A percentile compares a stretch with the other conserved stretches of the same genome.
Conservation (phyloP, 2,888 invertebrate species). For the Eilema caniola region DNA sequence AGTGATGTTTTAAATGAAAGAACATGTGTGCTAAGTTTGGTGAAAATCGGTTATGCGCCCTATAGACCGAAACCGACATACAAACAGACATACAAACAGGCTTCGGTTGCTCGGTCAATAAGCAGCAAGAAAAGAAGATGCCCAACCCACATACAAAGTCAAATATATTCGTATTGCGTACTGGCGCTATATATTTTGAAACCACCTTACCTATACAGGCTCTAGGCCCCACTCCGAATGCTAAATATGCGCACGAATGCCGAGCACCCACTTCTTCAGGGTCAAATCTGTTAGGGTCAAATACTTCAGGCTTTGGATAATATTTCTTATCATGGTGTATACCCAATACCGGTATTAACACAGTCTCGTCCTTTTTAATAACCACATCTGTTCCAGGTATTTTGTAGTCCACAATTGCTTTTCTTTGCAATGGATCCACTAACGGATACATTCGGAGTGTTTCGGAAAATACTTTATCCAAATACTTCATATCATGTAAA, state of each 20-base stretch:
- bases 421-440: conserved; percentile 67
- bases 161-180: too few species aligned
- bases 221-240: conserved; percentile 75
- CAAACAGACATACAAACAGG: too few species aligned
- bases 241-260: conserved; percentile 68
- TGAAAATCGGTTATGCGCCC: too few species aligned
- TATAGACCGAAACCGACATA: too few species aligned
- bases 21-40: too few species aligned
- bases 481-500: conserved; percentile 68
- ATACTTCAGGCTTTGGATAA: conserved; percentile 74
- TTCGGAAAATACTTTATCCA: conserved; percentile 67
- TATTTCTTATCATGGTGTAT: conserved; percentile 74
- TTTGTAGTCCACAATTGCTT: conserved; percentile 61
- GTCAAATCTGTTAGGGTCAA: conserved; percentile 78
- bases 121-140: too few species aligned
- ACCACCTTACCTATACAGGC: conserved; percentile 71
- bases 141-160: too few species aligned
- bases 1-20: too few species aligned
- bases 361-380: conserved; percentile 63
- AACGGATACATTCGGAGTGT: conserved; percentile 78
- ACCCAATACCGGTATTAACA: conserved; percentile 64
- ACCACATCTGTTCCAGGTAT: conserved; percentile 66
- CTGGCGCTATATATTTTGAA: too few species aligned
- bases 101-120: too few species aligned
- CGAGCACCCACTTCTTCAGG: conserved; percentile 58